Evolutionary conservation across 2,888 invertebrate genomes (phyloP), one percentile per base, ranked within the genome.

Genomic region (Belgica antarctica): DNA sequence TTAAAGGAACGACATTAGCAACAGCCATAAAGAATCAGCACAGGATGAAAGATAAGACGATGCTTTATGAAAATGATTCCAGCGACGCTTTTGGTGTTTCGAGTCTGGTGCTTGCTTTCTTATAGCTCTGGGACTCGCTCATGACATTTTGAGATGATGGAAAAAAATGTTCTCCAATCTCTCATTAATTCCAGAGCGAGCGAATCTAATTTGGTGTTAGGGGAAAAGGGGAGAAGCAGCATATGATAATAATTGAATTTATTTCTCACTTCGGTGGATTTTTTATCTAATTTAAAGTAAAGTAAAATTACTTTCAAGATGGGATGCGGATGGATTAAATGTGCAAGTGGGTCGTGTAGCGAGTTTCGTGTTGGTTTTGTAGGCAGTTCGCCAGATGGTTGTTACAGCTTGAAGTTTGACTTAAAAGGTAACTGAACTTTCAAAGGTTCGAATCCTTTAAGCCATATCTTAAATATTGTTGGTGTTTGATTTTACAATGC

Each of bases 41-140:
- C 65, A 65, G 68, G 68, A 68, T 68, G 68, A 12, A 52, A 36
- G 68, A 68, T 68, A 68, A 68, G 57, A 57, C 31, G 34, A 68
- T 47, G 15, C 47, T 19, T 24, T 68, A 68, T 57, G 68, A 57
- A 68, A 68, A 68, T 68, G 68, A 68, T 34, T 68, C 57, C 19
- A 10, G 62, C 27, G 19, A 1, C 10, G 19, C 19, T 17, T 12
- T 25, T 5, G 15, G 34, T 15, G 17, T 34, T 19, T 28, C 27
- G 17, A 19, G 41, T n/a, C 12, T 41, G 41, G 34, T 15, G 41
- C 41, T n/a, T 15, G 41, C 41, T 41, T 41, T 41, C 41, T n/a
- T n/a, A 41, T 41, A 41, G 41, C 41, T 22, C 22, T 52, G 52
- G 52, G 52, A 52, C 19, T 52, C 22, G 17, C 3, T 52, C 52